These are phyloP conservation scores for Tetraodon nigroviridis DNA, from an alignment of 2,113 vertebrate genomes.

Conservation along the genomic window DNA sequence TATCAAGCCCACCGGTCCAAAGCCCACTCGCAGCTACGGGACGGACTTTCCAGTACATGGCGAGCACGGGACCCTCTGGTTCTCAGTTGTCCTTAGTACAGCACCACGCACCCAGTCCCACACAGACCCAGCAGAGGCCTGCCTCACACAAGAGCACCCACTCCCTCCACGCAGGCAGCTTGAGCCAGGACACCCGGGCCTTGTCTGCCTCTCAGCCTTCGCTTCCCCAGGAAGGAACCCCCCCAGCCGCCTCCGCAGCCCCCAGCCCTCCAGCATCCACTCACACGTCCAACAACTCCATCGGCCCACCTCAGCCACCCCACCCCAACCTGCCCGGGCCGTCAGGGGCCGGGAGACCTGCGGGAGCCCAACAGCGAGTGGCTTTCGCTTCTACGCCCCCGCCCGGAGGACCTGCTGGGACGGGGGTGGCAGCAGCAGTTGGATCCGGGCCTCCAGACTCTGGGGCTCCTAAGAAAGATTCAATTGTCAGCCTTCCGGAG, in stretches of 20 bases:
- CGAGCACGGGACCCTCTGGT: constrained; percentile 72
- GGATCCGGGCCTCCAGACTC: constrained; percentile 77
- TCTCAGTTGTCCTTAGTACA: constrained; percentile 87
- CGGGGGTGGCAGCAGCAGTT: constrained; percentile 56
- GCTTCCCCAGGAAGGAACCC: constrained; percentile 82
- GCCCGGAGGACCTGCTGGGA: constrained; percentile 54
- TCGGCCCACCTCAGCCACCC: constrained; percentile 62
- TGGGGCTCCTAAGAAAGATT: constrained; percentile 79
- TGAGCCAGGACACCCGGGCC: constrained; percentile 84
- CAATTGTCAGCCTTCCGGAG: constrained; percentile 81
- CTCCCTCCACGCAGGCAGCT: constrained; percentile 79
- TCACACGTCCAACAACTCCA: constrained; percentile 78
- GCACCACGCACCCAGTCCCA: constrained; percentile 76
- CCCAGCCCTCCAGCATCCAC: constrained; percentile 78
- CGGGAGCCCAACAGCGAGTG: constrained; percentile 68
- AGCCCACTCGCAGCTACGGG: constrained; percentile 78
- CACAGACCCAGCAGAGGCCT: constrained; percentile 77
- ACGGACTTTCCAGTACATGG: constrained; percentile 85
- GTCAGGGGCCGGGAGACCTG: constrained; percentile 66
- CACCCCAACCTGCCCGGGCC: constrained; percentile 67
- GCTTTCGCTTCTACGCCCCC: constrained; percentile 68
- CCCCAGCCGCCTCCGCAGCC: constrained; percentile 64
- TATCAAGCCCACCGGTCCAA: constrained; percentile 81
- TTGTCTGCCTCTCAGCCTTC: constrained; percentile 90
- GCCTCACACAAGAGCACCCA: constrained; percentile 84